A percentile compares a stretch with the other conserved stretches of the same genome.
These are phyloP conservation scores for Spinus pinus DNA, from an alignment of 2,797 vertebrate species.

Conservation along the genomic window DNA sequence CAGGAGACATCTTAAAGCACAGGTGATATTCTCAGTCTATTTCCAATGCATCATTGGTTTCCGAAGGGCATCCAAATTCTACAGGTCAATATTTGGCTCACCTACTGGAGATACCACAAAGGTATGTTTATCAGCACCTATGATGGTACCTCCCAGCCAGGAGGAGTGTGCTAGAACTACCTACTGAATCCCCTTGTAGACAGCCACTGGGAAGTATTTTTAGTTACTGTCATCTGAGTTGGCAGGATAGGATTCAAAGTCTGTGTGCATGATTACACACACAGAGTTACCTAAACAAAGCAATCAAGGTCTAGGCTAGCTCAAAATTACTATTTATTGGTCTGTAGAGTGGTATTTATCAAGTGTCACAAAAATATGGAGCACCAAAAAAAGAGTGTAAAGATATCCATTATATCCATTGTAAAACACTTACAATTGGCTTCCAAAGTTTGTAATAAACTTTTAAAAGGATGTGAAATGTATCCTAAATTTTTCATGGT, in stretches of 20 bases:
- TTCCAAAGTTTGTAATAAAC: constrained; percentile 22
- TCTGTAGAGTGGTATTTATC: not conserved
- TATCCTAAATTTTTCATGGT: constrained; percentile 12
- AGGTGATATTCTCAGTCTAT: not conserved
- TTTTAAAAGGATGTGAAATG: constrained; percentile 23
- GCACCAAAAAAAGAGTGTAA: not conserved
- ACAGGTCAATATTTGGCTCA: not conserved
- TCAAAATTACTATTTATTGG: constrained; percentile 8
- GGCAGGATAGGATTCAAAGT: not conserved
- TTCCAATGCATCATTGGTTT: not conserved
- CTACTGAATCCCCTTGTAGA: not conserved
- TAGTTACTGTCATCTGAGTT: not conserved
- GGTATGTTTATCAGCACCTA: not conserved
- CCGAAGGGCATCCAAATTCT: not conserved
- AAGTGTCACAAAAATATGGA: not conserved
- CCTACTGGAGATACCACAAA: not conserved
- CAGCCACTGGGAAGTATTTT: not conserved
- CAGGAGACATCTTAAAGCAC: not conserved
- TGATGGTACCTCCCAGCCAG: not conserved
- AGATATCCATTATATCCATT: not conserved
- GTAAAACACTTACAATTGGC: not conserved
- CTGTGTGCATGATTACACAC: not conserved
- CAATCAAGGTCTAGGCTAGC: not conserved
- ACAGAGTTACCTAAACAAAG: constrained; percentile 22
- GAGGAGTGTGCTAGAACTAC: not conserved